These are phyloP conservation scores for Cybosia mesomella DNA, from an alignment of 2,888 invertebrate genomes.

Conservation along the genomic window DNA sequence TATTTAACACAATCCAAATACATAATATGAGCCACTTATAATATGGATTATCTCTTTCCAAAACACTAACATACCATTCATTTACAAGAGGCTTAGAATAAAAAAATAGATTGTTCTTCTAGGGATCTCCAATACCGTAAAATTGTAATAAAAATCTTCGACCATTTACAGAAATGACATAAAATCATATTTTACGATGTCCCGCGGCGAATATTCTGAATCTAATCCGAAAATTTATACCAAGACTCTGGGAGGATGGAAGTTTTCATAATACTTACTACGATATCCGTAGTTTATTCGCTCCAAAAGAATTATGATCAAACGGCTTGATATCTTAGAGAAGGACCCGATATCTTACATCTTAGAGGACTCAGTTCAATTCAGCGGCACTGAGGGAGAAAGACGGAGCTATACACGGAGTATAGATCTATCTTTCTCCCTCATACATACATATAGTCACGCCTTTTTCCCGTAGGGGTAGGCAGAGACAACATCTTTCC, in stretches of 20 bases:
- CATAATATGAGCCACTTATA: no score
- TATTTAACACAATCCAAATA: no score
- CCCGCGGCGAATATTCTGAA: slow-evolving; percentile 55
- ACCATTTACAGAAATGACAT: slow-evolving; percentile 52
- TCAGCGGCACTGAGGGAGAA: no score
- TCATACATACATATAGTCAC: no score
- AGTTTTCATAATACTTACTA: slow-evolving; percentile 3
- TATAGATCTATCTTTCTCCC: no score
- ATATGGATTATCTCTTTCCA: not conserved
- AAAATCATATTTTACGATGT: slow-evolving; percentile 67
- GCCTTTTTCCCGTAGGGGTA: no score
- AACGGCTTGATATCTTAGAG: not conserved
- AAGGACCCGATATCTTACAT: no score
- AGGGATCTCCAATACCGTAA: slow-evolving; percentile 46
- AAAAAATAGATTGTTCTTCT: not conserved
- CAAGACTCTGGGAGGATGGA: slow-evolving; percentile 20
- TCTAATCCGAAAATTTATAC: slow-evolving; percentile 45
- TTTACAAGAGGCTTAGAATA: not conserved
- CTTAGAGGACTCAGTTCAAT: no score
- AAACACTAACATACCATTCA: not conserved
- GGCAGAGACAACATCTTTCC: no score
- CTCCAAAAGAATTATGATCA: slow-evolving; percentile 2
- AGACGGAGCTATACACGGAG: no score
- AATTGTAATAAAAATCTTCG: slow-evolving; percentile 55
- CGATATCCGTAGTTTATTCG: slow-evolving; percentile 7